These are phyloP conservation scores for Hyla sarda DNA, from an alignment of 2,113 vertebrate genomes.

Conservation along the genomic window DNA sequence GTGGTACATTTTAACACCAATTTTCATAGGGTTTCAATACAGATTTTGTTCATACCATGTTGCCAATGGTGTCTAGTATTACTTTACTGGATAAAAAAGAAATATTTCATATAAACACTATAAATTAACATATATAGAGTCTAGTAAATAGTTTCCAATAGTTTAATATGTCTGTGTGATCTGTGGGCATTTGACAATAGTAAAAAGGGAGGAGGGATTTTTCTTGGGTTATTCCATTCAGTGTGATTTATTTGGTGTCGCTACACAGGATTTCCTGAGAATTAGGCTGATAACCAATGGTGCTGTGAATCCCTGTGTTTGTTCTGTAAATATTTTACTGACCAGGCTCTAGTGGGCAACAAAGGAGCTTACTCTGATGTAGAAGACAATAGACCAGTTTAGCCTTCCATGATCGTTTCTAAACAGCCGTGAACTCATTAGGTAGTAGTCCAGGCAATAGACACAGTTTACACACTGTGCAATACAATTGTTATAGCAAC, in stretches of 20 bases:
- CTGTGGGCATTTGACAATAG: neutral
- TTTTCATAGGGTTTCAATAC: too few relatives aligned
- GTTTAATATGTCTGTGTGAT: neutral
- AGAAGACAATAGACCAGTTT: neutral
- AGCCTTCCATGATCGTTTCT: neutral
- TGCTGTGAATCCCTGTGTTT: constrained; percentile 24
- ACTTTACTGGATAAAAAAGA: too few relatives aligned
- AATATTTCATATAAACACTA: too few relatives aligned
- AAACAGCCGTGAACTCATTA: constrained; percentile 9
- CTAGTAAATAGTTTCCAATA: neutral
- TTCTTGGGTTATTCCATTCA: neutral
- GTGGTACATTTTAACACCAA: too few relatives aligned
- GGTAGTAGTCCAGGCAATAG: neutral
- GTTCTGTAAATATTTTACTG: constrained; percentile 42
- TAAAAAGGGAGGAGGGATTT: neutral
- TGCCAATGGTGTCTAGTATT: too few relatives aligned
- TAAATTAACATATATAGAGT: too few relatives aligned
- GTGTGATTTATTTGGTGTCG: constrained; percentile 26
- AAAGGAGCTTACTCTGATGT: constrained; percentile 10
- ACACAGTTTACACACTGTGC: neutral
- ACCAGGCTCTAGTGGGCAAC: neutral
- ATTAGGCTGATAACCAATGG: constrained; percentile 1
- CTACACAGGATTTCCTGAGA: constrained; percentile 37
- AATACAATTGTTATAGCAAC: neutral
- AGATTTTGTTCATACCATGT: too few relatives aligned